Evolutionary conservation across 2,888 invertebrate species (phyloP).

Genomic region (Pterostichus niger): DNA sequence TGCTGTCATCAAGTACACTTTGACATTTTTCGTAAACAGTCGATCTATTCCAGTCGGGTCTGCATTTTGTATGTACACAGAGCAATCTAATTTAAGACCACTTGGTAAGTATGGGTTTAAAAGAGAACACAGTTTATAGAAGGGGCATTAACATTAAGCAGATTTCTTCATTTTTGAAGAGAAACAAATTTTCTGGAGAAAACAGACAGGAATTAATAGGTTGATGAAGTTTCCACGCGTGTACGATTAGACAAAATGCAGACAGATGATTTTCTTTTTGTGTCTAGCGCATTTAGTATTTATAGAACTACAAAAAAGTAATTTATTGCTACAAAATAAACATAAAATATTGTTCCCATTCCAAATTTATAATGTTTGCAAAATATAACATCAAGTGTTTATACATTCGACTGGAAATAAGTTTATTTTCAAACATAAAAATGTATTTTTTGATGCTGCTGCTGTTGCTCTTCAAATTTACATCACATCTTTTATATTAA

Average conservation of each 20-base stretch:
- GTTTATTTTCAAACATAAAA: constrained; percentile 4
- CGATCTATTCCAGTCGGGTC: constrained; percentile 56
- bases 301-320: constrained; percentile 48
- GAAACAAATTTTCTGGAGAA: constrained; percentile 8
- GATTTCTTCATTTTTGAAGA: constrained; percentile 15
- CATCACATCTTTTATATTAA: too few species aligned
- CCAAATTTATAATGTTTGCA: constrained; percentile 56
- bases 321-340: constrained; percentile 55
- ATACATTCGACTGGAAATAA: neutral
- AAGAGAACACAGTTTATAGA: neutral
- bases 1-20: constrained; percentile 26
- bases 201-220: constrained; percentile 31
- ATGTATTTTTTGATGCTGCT: neutral
- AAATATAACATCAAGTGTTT: constrained; percentile 39
- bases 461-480: too few species aligned
- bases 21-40: constrained; percentile 61
- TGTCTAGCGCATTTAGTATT: constrained; percentile 43
- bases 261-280: constrained; percentile 53
- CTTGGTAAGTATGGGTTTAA: neutral
- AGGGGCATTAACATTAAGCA: constrained; percentile 41
- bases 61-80: constrained; percentile 42
- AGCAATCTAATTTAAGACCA: constrained; percentile 35
- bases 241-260: constrained; percentile 42
- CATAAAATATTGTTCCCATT: constrained; percentile 55
- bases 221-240: constrained; percentile 27